Conservation (phyloP, 2,888 invertebrate genomes). For the Pandemis cinnamomeana region DNA sequence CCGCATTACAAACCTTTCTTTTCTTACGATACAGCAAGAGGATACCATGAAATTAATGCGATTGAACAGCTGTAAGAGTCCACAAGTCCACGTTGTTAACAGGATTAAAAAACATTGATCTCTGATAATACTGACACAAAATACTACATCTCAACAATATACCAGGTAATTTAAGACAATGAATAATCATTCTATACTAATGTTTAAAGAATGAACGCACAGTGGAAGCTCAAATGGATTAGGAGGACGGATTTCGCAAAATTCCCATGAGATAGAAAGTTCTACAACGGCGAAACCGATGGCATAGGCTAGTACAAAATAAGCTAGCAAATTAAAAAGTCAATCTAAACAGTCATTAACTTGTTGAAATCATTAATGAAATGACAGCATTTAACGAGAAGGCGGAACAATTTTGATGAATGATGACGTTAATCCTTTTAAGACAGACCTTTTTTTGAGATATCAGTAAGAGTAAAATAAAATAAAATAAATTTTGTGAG, state of each 20-base stretch:
- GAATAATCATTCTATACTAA: too few species aligned
- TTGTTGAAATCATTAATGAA: conserved; percentile 1
- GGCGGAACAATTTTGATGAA: conserved; percentile 42
- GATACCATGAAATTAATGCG: neutral
- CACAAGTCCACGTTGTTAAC: too few species aligned
- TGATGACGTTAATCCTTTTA: conserved; percentile 51
- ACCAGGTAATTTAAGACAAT: too few species aligned
- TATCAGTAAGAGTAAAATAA: conserved; percentile 46
- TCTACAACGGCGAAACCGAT: neutral
- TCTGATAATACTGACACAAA: too few species aligned
- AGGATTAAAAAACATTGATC: too few species aligned
- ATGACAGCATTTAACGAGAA: conserved; percentile 9
- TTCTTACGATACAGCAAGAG: neutral
- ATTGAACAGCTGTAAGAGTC: too few species aligned
- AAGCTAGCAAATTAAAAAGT: neutral
- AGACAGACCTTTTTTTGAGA: conserved; percentile 45
- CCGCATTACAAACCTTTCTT: too few species aligned
- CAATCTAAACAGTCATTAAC: neutral
- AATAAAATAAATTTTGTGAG: neutral
- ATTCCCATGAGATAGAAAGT: too few species aligned
- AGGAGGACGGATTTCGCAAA: neutral
- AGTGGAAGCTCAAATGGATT: too few species aligned
- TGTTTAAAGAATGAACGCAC: too few species aligned
- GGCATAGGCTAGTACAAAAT: neutral
- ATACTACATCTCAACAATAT: too few species aligned